Evolutionary conservation across 2,797 vertebrate genomes (phyloP), one percentile per base, ranked within the genome.

Genomic region (Lacerta agilis): DNA sequence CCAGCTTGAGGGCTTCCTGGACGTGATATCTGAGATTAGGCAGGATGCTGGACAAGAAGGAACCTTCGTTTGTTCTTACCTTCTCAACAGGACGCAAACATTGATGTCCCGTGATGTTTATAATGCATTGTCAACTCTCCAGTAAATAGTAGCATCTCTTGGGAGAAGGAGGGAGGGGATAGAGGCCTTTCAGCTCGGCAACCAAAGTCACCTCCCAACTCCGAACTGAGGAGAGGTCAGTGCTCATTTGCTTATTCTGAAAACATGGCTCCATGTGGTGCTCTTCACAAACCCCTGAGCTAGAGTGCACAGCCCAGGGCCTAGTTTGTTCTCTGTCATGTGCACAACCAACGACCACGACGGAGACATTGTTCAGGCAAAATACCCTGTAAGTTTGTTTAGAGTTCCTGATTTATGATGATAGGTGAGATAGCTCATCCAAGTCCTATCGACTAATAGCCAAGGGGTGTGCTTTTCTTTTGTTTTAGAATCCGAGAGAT

Each of bases 391-490:
- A 69, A 18, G 90, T 91, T 86, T 94, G 83, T 94, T 92, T 92
- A 84, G 88, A 85, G 90, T 90, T 89, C 38, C 85, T 93, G 94
- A 94, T 93, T 94, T 93, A 92, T 92, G 87, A 91, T 45, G 87
- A 91, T 89, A 13, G 49, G 49, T 15, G 49, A 87, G 92, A 64
- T 87, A 86, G 88, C 8, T 80, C 11, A 86, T 83, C 88, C 66
- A 96, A 94, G 90, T 95, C 93, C 93, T 88, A 92, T 95, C 94
- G 93, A 73, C 61, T 89, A 85, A 91, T 92, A 93, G 90, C 94
- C 93, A 94, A 88, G 0, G 0, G 90, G 81, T 41, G 41, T 94
- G 91, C 94, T 96, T 95, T 93, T 94, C 90, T 90, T 69, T 93
- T 80, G 77, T 90, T 77, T 92, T 91, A 85, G 80, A 73, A 93